phyloP scores from a whole-genome alignment of 1,140 invertebrate species.

The Drosophila mojavensis region DNA sequence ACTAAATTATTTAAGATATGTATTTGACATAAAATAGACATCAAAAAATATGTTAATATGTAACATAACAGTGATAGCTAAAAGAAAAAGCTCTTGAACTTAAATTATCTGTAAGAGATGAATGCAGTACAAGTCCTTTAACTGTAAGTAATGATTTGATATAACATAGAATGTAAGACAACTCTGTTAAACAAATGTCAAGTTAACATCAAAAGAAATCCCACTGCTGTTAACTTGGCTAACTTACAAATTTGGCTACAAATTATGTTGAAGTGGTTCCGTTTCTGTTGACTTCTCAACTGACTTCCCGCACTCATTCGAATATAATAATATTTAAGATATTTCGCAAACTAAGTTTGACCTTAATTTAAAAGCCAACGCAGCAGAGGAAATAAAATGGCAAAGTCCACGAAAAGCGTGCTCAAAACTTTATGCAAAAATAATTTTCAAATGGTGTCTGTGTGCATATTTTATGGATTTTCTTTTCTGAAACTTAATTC shows the following conservation, averaged over 20 bases:
- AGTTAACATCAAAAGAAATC: neutral
- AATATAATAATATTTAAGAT: conserved; percentile 8
- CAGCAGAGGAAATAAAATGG: neutral
- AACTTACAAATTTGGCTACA: no score
- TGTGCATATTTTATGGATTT: conserved; percentile 24
- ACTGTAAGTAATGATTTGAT: no score
- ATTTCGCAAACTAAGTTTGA: conserved; percentile 8
- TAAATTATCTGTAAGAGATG: no score
- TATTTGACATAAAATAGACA: no score
- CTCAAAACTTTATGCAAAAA: conserved; percentile 17
- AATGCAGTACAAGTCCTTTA: no score
- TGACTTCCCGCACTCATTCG: neutral
- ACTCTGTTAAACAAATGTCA: neutral
- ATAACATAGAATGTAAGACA: no score
- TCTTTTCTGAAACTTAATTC: conserved; percentile 32
- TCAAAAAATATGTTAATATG: no score
- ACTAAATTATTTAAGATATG: conserved; percentile 7
- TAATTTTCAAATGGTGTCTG: conserved; percentile 10
- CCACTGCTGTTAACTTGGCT: neutral
- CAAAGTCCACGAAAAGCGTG: conserved; percentile 7
- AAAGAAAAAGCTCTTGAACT: no score
- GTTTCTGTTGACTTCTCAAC: conserved; percentile 1
- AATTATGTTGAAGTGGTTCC: neutral
- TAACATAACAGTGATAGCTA: no score
- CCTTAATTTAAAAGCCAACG: conserved; percentile 16